Percentiles rank a stretch among this genome's conserved stretches.
These are phyloP conservation scores for Periophthalmodon schlosseri DNA, from an alignment of 2,113 vertebrate species.

Conservation along the genomic window DNA sequence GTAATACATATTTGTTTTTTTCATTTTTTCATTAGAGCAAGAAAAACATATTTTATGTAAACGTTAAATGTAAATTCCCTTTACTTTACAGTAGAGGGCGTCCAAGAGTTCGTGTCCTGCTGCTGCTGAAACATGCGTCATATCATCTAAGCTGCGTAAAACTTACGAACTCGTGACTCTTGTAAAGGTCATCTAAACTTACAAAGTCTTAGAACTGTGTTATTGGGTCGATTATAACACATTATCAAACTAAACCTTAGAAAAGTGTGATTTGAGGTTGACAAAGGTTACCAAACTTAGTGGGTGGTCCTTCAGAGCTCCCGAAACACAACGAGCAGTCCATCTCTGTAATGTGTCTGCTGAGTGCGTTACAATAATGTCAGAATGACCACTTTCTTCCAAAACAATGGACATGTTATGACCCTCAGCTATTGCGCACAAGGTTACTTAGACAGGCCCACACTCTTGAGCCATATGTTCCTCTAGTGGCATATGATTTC, in stretches of 20 bases:
- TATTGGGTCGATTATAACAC: neutral
- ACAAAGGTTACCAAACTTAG: conserved; percentile 53
- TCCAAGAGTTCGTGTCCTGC: conserved; percentile 23
- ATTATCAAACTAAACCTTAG: neutral
- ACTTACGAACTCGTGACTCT: neutral
- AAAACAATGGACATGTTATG: conserved; percentile 40
- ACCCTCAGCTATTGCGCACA: conserved; percentile 37
- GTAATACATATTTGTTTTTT: no score
- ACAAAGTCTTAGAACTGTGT: neutral
- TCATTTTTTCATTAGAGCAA: no score
- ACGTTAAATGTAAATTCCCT: neutral
- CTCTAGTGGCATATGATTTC: neutral
- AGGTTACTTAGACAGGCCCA: neutral
- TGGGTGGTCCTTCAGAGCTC: conserved; percentile 71
- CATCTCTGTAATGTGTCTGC: conserved; percentile 55
- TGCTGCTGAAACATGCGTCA: conserved; percentile 40
- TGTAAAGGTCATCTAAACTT: conserved; percentile 1
- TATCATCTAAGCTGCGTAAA: conserved; percentile 10
- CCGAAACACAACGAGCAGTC: conserved; percentile 35
- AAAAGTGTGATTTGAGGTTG: neutral
- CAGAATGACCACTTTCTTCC: conserved; percentile 53
- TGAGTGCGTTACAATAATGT: conserved; percentile 56
- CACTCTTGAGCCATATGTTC: conserved; percentile 3
- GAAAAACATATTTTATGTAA: neutral
- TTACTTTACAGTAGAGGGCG: conserved; percentile 54